These are phyloP conservation scores for Metallyticus violacea DNA, from an alignment of 2,888 invertebrate genomes.

Conservation along the genomic window DNA sequence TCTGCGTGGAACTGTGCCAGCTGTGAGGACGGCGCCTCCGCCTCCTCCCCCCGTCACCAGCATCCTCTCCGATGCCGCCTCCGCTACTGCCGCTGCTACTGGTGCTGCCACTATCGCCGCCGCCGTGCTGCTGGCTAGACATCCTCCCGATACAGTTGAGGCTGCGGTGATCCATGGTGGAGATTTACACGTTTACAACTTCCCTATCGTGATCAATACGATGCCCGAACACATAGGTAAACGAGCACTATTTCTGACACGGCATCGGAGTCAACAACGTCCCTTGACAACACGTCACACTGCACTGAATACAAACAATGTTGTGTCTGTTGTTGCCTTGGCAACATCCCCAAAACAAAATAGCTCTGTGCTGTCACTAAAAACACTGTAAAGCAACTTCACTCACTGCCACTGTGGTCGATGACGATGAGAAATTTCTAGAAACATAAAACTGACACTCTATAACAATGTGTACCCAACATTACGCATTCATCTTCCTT, in stretches of 20 bases:
- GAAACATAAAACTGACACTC: too few relatives aligned
- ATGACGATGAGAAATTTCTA: not conserved
- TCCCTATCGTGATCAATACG: not conserved
- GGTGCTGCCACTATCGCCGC: not conserved
- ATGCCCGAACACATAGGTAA: not conserved
- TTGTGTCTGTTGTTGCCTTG: not conserved
- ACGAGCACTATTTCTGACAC: not conserved
- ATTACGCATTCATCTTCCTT: not conserved
- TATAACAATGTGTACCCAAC: too few relatives aligned
- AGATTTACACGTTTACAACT: not conserved
- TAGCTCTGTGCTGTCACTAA: too few relatives aligned
- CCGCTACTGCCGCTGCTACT: slow-evolving; percentile 14
- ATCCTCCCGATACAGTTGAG: slow-evolving; percentile 31
- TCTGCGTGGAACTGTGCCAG: slow-evolving; percentile 36
- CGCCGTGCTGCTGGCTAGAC: slow-evolving; percentile 21
- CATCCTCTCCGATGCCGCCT: slow-evolving; percentile 16
- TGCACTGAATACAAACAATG: not conserved
- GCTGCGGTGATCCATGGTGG: slow-evolving; percentile 4
- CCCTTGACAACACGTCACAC: not conserved
- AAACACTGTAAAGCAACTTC: too few relatives aligned
- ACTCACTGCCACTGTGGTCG: not conserved
- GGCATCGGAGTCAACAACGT: not conserved
- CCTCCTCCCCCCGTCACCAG: not conserved
- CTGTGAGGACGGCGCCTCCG: slow-evolving; percentile 34
- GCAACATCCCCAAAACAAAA: not conserved